phyloP scores from a whole-genome alignment of 37 sponge, comb jelly and placozoan genomes.

The Dysidea cf. avara region DNA sequence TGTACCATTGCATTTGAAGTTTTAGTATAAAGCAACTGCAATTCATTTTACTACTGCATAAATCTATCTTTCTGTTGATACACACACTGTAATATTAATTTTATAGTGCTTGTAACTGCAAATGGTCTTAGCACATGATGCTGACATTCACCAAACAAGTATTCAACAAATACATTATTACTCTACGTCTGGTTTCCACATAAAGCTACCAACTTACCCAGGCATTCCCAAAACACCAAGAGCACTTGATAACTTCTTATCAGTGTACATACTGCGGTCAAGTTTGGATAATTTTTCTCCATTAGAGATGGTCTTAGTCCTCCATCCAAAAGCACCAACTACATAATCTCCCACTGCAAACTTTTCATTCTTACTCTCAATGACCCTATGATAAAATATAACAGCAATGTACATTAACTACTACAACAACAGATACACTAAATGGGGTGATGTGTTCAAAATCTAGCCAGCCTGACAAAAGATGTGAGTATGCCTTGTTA shows the following conservation, averaged over 20 bases:
- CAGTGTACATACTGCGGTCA: no score
- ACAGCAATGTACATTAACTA: background rate
- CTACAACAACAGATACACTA: background rate
- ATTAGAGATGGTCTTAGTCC: constrained; percentile 41
- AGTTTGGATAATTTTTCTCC: no score
- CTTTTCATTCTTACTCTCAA: constrained; percentile 60
- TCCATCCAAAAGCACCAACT: constrained; percentile 64
- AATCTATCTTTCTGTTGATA: no score
- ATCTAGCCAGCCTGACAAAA: background rate
- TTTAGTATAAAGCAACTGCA: no score
- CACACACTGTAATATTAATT: no score
- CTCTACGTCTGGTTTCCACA: background rate
- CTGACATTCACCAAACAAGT: no score
- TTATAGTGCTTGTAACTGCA: no score
- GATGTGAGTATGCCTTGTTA: no score
- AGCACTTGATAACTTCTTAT: constrained; percentile 50
- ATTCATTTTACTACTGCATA: no score
- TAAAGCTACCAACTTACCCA: constrained; percentile 59
- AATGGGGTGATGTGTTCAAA: background rate
- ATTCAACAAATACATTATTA: no score
- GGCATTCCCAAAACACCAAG: constrained; percentile 91
- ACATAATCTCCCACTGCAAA: constrained; percentile 75
- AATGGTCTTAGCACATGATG: no score
- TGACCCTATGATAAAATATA: constrained; percentile 48
- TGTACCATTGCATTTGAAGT: no score